A percentile compares a stretch with the other conserved stretches of the same genome.
Evolutionary conservation across 1,140 invertebrate species (phyloP).

Genomic region (Heliconius nattereri): DNA sequence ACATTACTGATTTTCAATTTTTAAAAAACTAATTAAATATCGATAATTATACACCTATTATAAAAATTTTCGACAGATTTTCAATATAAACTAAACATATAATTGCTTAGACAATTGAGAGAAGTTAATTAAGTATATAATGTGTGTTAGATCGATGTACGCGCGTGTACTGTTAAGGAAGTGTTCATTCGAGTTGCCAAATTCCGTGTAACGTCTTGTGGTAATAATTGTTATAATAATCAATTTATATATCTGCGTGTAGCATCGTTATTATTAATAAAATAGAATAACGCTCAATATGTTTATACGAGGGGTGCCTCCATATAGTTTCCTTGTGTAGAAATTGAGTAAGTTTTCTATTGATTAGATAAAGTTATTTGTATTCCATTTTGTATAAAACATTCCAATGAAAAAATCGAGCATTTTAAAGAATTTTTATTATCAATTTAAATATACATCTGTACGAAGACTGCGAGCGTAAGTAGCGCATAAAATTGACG

Average conservation of each 20-base stretch:
- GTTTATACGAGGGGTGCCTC: conserved; percentile 69
- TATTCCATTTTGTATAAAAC: conserved; percentile 64
- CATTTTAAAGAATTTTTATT: conserved; percentile 46
- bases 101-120: conserved; percentile 17
- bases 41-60: conserved; percentile 13
- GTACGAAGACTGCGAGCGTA: conserved; percentile 70
- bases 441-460: conserved; percentile 56
- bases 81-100: conserved; percentile 9
- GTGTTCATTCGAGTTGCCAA: conserved; percentile 79
- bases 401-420: conserved; percentile 67
- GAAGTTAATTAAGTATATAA: conserved; percentile 10
- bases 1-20: conserved; percentile 33
- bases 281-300: conserved; percentile 77
- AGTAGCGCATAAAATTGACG: conserved; percentile 59
- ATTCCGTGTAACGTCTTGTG: conserved; percentile 70
- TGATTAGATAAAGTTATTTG: conserved; percentile 59
- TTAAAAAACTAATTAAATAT: conserved; percentile 16
- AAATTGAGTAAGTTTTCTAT: conserved; percentile 62
- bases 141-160: conserved; percentile 35
- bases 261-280: conserved; percentile 70
- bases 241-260: conserved; percentile 62
- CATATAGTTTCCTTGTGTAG: conserved; percentile 68
- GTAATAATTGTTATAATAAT: conserved; percentile 69
- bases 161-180: conserved; percentile 42
- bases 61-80: conserved; percentile 23